phyloP scores from a whole-genome alignment of 1,140 invertebrate species.

The Magallana gigas region DNA sequence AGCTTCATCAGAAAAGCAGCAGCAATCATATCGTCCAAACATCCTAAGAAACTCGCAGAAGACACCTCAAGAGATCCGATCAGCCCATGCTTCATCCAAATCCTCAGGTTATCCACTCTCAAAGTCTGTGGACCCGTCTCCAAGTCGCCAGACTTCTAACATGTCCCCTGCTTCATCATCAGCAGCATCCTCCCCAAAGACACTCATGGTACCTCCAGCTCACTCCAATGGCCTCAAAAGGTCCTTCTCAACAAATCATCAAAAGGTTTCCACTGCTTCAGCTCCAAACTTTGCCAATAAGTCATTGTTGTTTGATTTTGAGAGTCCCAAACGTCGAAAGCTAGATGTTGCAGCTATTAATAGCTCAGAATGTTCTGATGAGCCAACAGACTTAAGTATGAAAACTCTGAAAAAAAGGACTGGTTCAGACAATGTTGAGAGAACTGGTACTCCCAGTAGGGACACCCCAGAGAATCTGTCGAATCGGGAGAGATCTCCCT shows the following conservation, averaged over 20 bases:
- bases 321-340: slow-evolving; percentile 51
- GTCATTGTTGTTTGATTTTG: slow-evolving; percentile 58
- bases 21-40: slow-evolving; percentile 45
- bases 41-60: slow-evolving; percentile 45
- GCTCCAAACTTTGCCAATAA: slow-evolving; percentile 36
- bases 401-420: slow-evolving; percentile 57
- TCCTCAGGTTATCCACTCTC: background rate
- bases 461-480: background rate
- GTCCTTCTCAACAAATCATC: slow-evolving; percentile 39
- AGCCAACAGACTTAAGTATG: slow-evolving; percentile 63
- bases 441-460: background rate
- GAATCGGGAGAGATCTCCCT: background rate
- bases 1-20: slow-evolving; percentile 18
- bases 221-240: slow-evolving; percentile 40
- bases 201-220: slow-evolving; percentile 44
- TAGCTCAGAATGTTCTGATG: slow-evolving; percentile 46
- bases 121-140: background rate
- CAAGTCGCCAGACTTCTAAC: background rate
- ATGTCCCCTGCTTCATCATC: background rate
- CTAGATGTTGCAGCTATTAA: slow-evolving; percentile 21
- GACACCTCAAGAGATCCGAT: background rate
- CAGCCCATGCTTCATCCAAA: slow-evolving; percentile 23
- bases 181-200: background rate
- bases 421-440: slow-evolving; percentile 30
- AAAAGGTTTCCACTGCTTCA: slow-evolving; percentile 50